Base-by-base conservation (phyloP, 2,888 invertebrate species). In the Plebejus anna region DNA sequence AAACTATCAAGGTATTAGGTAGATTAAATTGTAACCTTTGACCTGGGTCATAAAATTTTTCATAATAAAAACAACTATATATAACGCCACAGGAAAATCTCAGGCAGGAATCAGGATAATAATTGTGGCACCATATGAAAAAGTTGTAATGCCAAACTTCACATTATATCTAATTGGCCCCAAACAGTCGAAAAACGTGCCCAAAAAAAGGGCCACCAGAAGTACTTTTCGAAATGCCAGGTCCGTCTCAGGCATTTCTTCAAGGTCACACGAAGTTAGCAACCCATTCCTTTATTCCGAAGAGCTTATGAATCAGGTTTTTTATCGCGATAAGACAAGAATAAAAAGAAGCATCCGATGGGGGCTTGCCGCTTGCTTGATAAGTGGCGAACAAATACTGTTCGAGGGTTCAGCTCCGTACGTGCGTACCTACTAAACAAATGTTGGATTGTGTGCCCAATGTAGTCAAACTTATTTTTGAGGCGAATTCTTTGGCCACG, bases 281-380 rank as follows among this genome's bases (percentile, higher is more conserved):
- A 16, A 59, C 59, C n/a, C 59, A 22, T 22, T 66, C 66, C 32
- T 66, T 66, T 32, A 13, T 47, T 47, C 47, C 11, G 47, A 47
- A 36, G 28, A 66, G 28, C 9, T 4, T 28, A 28, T 66, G 66
- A 66, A 32, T 66, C 66, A 66, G 59, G n/a, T 32, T 66, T 66
- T 42, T 66, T 66, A 66, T 66, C 66, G 66, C 32, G 66, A 66
- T 66, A 66, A 66, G 66, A 16, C 66, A 66, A 66, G 66, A 66
- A 66, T 66, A 32, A 66, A 55, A 66, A 32, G 66, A 13, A 66
- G 66, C 36, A 66, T 66, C 66, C 66, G 66, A 66, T 66, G 66
- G 66, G 66, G 66, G 32, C 66, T 66, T 66, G 66, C 66, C 66
- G 32, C 32, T 36, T 66, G 66, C 32, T 32, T 66, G 66, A 66